A percentile compares a stretch with the other conserved stretches of the same genome.
Conservation (phyloP, 37 sponge, comb jelly and placozoan genomes). For the Aplysina aerophoba region DNA sequence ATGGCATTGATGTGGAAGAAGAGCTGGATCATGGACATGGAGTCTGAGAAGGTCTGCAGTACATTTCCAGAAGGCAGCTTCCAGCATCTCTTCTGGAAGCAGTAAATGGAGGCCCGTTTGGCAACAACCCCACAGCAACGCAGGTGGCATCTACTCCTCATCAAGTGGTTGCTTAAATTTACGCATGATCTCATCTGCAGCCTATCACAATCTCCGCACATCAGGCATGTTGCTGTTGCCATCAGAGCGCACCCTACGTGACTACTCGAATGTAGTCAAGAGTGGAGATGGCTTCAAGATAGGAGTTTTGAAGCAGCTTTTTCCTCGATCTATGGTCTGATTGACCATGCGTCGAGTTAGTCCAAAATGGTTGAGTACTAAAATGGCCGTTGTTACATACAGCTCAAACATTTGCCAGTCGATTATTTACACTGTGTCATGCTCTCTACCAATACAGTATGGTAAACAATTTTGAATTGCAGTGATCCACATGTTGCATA, state of each 20-base stretch:
- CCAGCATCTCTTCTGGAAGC: conserved; percentile 2
- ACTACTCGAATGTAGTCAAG: conserved; percentile 2
- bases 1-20: background rate
- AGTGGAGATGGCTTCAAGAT: background rate
- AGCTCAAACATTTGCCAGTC: too few species aligned
- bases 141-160: conserved; percentile 30
- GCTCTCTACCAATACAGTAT: too few species aligned
- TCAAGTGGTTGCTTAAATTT: conserved; percentile 26
- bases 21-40: background rate
- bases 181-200: background rate
- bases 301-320: background rate
- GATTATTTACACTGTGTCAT: too few species aligned
- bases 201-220: background rate
- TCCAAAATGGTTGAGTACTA: too few species aligned
- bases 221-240: background rate
- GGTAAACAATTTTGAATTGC: too few species aligned
- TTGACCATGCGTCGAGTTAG: too few species aligned
- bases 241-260: conserved; percentile 27
- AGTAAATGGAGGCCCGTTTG: background rate
- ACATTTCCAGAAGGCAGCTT: background rate
- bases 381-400: too few species aligned
- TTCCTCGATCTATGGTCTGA: background rate
- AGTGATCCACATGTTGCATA: too few species aligned
- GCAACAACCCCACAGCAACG: background rate
- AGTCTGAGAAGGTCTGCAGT: background rate